Percentiles rank a stretch among this genome's conserved stretches.
Evolutionary conservation across 2,888 invertebrate species (phyloP).

Genomic region (Scaptomyza caliginosa): DNA sequence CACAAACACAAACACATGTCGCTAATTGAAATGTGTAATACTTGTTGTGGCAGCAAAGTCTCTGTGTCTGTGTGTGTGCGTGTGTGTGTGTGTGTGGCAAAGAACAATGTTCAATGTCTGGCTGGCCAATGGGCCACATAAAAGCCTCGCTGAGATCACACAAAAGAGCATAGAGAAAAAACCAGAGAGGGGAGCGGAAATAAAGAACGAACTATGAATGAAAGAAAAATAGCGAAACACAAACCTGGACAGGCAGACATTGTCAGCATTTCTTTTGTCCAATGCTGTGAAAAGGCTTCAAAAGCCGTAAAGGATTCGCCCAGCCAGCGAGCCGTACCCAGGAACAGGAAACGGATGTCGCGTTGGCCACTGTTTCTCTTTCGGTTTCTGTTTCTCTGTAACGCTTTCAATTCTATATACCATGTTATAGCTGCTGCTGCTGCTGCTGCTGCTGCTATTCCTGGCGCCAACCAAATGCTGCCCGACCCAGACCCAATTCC

Average conservation of each 20-base stretch:
- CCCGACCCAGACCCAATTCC: slow-evolving; percentile 6
- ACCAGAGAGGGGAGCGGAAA: background rate
- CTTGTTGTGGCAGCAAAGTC: slow-evolving; percentile 25
- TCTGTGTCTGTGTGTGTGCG: slow-evolving; percentile 3
- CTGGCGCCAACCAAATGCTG: slow-evolving; percentile 43
- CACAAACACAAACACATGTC: slow-evolving; percentile 35
- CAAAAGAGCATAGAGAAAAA: slow-evolving; percentile 27
- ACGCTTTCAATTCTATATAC: slow-evolving; percentile 18
- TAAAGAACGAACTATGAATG: slow-evolving; percentile 24
- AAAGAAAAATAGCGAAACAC: slow-evolving; percentile 58
- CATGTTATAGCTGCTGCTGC: slow-evolving; percentile 11
- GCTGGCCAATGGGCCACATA: slow-evolving; percentile 59
- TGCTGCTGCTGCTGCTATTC: slow-evolving; percentile 8
- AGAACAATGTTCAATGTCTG: slow-evolving; percentile 51
- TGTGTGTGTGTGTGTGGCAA: slow-evolving; percentile 14
- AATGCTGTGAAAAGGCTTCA: slow-evolving; percentile 75
- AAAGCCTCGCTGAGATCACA: slow-evolving; percentile 42
- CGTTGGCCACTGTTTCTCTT: slow-evolving; percentile 73
- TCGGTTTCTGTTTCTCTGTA: slow-evolving; percentile 21
- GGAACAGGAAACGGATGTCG: slow-evolving; percentile 76
- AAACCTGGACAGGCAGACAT: slow-evolving; percentile 64
- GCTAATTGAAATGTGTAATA: slow-evolving; percentile 76
- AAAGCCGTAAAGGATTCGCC: slow-evolving; percentile 53
- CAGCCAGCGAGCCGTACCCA: slow-evolving; percentile 46
- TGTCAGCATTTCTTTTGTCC: slow-evolving; percentile 72